Conservation (phyloP, 2,888 invertebrate species). For the Acronicta alni region DNA sequence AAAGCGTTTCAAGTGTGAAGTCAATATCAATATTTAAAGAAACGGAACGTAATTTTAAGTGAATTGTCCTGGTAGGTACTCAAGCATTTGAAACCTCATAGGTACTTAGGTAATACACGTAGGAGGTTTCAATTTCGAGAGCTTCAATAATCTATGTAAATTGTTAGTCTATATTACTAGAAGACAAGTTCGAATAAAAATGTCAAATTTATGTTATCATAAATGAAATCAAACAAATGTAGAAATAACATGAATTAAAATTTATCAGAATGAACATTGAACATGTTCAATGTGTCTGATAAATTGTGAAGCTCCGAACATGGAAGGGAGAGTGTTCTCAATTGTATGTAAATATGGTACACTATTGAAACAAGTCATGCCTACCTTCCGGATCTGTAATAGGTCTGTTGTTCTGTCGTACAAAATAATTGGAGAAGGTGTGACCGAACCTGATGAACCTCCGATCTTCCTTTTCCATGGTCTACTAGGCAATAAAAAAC, state of each 20-base stretch:
- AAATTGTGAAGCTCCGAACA: constrained; percentile 5
- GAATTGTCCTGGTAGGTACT: too few relatives aligned
- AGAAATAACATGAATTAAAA: not conserved
- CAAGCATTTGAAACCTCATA: not conserved
- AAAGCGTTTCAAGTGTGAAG: too few relatives aligned
- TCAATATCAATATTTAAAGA: too few relatives aligned
- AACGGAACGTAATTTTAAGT: too few relatives aligned
- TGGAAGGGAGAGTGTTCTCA: constrained; percentile 32
- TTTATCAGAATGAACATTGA: constrained; percentile 1
- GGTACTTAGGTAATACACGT: too few relatives aligned
- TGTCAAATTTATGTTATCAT: constrained; percentile 15
- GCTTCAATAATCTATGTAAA: constrained; percentile 1
- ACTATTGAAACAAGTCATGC: constrained; percentile 27
- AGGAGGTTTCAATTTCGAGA: not conserved
- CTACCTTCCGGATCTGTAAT: constrained; percentile 21
- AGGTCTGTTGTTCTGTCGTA: constrained; percentile 73
- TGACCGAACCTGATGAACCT: constrained; percentile 60
- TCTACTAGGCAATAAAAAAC: constrained; percentile 95
- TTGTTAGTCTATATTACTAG: not conserved
- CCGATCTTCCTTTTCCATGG: constrained; percentile 92
- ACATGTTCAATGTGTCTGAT: not conserved
- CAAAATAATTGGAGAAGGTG: constrained; percentile 70
- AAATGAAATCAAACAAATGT: constrained; percentile 3
- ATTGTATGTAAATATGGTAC: constrained; percentile 12
- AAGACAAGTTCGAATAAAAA: not conserved